Base-by-base conservation (phyloP, 2,113 vertebrate species). In the Willisornis vidua region DNA sequence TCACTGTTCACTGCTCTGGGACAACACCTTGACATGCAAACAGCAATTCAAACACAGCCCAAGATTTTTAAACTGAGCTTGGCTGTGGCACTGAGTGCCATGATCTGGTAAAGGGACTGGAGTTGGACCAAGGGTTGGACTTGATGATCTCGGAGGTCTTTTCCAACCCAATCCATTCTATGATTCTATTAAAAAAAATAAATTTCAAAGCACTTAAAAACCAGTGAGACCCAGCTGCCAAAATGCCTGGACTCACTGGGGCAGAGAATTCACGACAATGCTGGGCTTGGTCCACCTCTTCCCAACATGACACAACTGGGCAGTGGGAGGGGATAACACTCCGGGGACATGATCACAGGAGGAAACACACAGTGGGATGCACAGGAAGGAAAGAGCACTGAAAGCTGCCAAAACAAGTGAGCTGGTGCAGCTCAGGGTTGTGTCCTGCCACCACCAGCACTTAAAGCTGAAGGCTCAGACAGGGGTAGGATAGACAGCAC, bases 191-290 rank as follows among this genome's bases (percentile, higher is more conserved):
- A n/a, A n/a, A n/a, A 37, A 37, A 37, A 37, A 37, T 8, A 37
- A 62, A 23, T 25, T 57, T 10, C 73, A 39, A 10, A 91, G 46
- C 24, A 12, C 29, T 19, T 1, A 3, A 54, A 48, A 67, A 31
- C 1, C 55, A 84, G 55, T 0, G 24, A 71, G 25, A 3, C 15
- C 20, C 74, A 31, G 45, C 10, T 20, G 31, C 18, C 1, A 8
- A 33, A 57, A n/a, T 1, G 54, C 11, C 48, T 12, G 0, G 16
- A 3, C 15, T 33, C 9, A 4, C 14, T 17, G 17, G 58, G 58
- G 35, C 23, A 83, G 72, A 26, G 43, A 31, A 41, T 41, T 12
- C 20, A 16, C 4, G 14, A 16, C 0, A 0, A 10, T 0, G 13
- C 39, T 31, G 71, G 52, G 52, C 57, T 84, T 9, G 28, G 67